These are phyloP conservation scores for Cecropterus lyciades DNA, from an alignment of 1,140 invertebrate genomes.

Conservation along the genomic window DNA sequence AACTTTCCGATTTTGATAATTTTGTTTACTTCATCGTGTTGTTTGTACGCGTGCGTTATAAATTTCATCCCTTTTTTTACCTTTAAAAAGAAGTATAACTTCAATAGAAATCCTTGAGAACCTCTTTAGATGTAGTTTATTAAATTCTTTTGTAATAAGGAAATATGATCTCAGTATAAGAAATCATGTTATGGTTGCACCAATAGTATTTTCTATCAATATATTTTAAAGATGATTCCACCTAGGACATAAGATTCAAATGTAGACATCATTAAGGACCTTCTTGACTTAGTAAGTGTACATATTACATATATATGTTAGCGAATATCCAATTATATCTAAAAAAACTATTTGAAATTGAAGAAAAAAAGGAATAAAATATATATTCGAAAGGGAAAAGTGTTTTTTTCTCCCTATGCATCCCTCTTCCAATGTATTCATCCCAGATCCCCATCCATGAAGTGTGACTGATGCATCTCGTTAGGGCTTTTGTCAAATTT, in stretches of 20 bases:
- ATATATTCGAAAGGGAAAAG: slow-evolving; percentile 56
- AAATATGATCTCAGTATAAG: slow-evolving; percentile 25
- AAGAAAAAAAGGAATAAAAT: slow-evolving; percentile 73
- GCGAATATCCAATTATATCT: slow-evolving; percentile 71
- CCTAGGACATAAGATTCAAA: slow-evolving; percentile 71
- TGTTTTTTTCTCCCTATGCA: slow-evolving; percentile 49
- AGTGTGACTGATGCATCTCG: too few species aligned
- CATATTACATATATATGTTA: slow-evolving; percentile 76
- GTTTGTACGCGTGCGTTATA: too few species aligned
- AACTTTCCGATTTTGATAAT: too few species aligned
- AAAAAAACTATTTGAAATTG: slow-evolving; percentile 55
- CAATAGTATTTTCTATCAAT: slow-evolving; percentile 31
- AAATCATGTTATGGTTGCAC: slow-evolving; percentile 41
- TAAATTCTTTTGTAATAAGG: not conserved
- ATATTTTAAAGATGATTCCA: slow-evolving; percentile 67
- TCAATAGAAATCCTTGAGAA: too few species aligned
- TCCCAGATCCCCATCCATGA: too few species aligned
- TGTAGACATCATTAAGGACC: slow-evolving; percentile 67
- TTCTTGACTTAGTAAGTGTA: slow-evolving; percentile 65
- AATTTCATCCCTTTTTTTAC: too few species aligned
- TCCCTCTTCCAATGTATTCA: not conserved
- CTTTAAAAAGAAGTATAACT: too few species aligned
- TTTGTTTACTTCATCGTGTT: too few species aligned
- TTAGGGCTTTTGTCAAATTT: too few species aligned
- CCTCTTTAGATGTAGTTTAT: too few species aligned